Conservation (phyloP, 2,113 vertebrate genomes). For the Synchiropus splendidus region DNA sequence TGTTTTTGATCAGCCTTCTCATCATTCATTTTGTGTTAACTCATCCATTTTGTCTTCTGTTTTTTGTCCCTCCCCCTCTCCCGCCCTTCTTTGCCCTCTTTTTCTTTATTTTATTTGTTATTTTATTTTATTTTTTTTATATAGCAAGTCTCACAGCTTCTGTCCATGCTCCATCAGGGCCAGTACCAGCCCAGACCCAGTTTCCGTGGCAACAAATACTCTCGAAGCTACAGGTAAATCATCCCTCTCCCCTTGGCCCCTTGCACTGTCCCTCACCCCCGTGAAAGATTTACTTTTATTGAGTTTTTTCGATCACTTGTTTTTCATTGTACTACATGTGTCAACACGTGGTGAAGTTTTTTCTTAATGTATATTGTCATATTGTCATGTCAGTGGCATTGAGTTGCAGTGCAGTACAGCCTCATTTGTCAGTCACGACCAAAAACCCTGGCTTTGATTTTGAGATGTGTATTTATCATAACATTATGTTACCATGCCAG, state of each 20-base stretch:
- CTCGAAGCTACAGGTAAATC: conserved; percentile 94
- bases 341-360: not conserved
- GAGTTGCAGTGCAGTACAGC: conserved; percentile 23
- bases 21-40: conserved; percentile 64
- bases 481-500: no score
- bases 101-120: conserved; percentile 35
- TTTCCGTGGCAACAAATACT: conserved; percentile 99
- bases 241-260: conserved; percentile 17
- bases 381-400: conserved; percentile 40
- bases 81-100: conserved; percentile 15
- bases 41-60: conserved; percentile 60
- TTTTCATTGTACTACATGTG: not conserved
- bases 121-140: conserved; percentile 62
- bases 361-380: conserved; percentile 9
- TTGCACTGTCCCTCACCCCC: conserved; percentile 34
- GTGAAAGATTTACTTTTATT: conserved; percentile 26
- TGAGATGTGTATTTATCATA: no score
- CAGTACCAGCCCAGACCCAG: conserved; percentile 98
- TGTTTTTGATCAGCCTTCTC: conserved; percentile 47
- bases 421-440: conserved; percentile 40
- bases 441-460: no score
- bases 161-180: conserved; percentile 98
- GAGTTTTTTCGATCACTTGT: conserved; percentile 7
- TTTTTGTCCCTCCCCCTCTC: conserved; percentile 29
- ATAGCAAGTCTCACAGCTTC: conserved; percentile 98